These are phyloP conservation scores for Medauroidea extradentata DNA, from an alignment of 1,140 invertebrate genomes.

Conservation along the genomic window DNA sequence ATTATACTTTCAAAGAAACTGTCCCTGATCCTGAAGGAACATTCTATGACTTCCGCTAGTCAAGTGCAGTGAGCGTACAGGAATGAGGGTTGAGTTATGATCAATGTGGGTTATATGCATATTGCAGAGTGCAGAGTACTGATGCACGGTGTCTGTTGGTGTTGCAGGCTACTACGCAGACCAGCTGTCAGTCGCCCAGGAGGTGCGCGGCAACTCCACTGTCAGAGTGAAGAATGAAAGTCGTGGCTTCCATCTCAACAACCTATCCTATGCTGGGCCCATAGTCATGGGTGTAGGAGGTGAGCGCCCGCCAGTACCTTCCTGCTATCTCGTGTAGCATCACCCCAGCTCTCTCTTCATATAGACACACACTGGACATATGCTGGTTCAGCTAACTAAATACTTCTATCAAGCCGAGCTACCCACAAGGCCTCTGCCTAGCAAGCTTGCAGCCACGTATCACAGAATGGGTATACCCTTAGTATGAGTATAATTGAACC, in stretches of 20 bases:
- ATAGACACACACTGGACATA: background rate
- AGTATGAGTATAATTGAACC: too few species aligned
- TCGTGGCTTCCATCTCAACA: slow-evolving; percentile 79
- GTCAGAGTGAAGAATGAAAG: slow-evolving; percentile 73
- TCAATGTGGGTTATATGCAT: too few species aligned
- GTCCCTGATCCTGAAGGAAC: too few species aligned
- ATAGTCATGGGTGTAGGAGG: slow-evolving; percentile 91
- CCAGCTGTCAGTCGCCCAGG: slow-evolving; percentile 68
- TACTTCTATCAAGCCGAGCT: background rate
- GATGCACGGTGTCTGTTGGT: background rate
- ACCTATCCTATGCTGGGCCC: slow-evolving; percentile 85
- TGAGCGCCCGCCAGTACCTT: slow-evolving; percentile 37
- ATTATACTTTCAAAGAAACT: too few species aligned
- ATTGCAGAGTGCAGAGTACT: too few species aligned
- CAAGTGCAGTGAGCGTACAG: too few species aligned
- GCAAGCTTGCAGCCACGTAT: too few species aligned
- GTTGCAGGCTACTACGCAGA: slow-evolving; percentile 75
- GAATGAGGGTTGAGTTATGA: too few species aligned
- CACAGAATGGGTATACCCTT: too few species aligned
- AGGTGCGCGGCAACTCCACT: slow-evolving; percentile 69
- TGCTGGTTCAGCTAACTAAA: background rate
- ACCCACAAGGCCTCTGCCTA: too few species aligned
- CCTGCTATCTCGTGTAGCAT: background rate
- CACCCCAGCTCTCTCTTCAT: background rate
- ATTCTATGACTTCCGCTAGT: too few species aligned